Percentiles rank a stretch among this genome's conserved stretches.
phyloP scores from a whole-genome alignment of 2,797 vertebrate species.

The Varecia variegata region DNA sequence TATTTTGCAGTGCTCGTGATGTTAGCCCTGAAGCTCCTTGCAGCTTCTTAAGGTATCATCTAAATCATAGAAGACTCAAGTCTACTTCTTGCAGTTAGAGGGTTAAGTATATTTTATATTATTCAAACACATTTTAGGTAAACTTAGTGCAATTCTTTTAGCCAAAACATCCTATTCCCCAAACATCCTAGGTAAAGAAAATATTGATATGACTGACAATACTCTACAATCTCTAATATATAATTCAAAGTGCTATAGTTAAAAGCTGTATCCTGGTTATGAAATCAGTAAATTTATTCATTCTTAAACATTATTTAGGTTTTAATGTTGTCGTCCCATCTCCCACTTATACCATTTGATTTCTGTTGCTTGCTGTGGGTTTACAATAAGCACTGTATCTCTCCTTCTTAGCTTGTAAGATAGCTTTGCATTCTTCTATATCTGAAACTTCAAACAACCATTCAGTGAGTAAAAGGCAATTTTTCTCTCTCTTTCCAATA shows the following conservation, averaged over 20 bases:
- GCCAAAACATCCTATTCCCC: not conserved
- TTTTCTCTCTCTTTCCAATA: not conserved
- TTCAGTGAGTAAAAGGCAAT: not conserved
- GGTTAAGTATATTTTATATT: not conserved
- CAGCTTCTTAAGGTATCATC: not conserved
- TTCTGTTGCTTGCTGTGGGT: not conserved
- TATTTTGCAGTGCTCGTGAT: not conserved
- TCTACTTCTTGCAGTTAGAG: not conserved
- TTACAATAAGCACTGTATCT: not conserved
- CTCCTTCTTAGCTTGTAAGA: not conserved
- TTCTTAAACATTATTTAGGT: not conserved
- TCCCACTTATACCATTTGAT: not conserved
- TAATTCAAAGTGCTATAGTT: not conserved
- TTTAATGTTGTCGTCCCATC: slow-evolving; percentile 3
- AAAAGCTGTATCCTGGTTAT: not conserved
- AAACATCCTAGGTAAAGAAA: not conserved
- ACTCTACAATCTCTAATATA: not conserved
- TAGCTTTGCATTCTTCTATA: not conserved
- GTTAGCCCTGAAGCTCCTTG: not conserved
- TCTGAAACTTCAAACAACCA: not conserved
- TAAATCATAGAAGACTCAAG: not conserved
- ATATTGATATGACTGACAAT: not conserved
- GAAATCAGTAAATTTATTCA: not conserved
- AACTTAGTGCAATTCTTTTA: not conserved
- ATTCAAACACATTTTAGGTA: not conserved